Evolutionary conservation across 2,888 invertebrate genomes (phyloP), one percentile per base, ranked within the genome.

Genomic region (Anthrax anthrax): DNA sequence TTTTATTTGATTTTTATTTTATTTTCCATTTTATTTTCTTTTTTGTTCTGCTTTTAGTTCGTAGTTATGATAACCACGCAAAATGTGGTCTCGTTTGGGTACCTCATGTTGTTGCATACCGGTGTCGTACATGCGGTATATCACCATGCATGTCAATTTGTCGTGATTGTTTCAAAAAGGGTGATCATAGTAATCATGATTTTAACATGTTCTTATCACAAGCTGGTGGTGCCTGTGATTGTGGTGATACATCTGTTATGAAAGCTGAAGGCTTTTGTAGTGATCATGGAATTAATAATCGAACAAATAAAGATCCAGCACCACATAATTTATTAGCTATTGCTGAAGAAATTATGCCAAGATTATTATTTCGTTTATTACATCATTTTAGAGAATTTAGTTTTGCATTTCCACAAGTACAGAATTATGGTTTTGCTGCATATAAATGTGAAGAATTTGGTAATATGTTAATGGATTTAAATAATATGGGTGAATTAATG

Each of bases 31-130:
- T 32, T 32, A 4, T 12, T 32, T 5, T 32, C 12, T 29, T 12
- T 29, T 29, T 29, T 29, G 5, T 95, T 77, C 90, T 96, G 87
- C 95, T 74, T 71, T 41, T 74, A 96, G 96, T 97, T 52, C 78
- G 86, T 53, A 79, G 82, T 54, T 96, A 89, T 70, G 95, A 97
- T 73, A 92, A 90, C 69, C 90, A 95, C 56, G 90, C 91, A 52
- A 95, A 91, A 56, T 98, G 98, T 72, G 96, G 97, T 14, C 74
- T 96, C 42, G 97, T 98, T 42, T 98, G 98, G 98, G 95, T 95
- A 45, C 92, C 95, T 42, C 92, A 97, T 66, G 96, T 95, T 62
- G 92, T 98, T 44, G 98, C 98, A 8, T 98, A 97, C 73, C 76
- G 98, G 39, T 98, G 98, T 68, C 83, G 92, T 50, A 95, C 94